Conservation (phyloP, 2,888 invertebrate genomes). For the Campoplex capitator region DNA sequence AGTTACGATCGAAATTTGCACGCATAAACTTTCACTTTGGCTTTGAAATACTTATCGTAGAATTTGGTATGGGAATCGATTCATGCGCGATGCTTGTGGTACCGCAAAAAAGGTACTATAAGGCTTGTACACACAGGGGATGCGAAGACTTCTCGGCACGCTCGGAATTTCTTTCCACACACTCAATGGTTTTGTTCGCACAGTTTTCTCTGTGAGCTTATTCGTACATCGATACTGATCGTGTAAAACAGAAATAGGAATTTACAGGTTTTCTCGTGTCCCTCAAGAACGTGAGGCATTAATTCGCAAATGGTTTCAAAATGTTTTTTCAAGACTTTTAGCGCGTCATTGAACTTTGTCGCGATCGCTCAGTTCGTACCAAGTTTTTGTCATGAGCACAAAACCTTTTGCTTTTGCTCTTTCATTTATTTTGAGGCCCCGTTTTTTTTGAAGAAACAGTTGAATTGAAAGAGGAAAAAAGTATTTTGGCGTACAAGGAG, state of each 20-base stretch:
- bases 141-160: conserved; percentile 47
- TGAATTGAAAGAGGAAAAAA: conserved; percentile 28
- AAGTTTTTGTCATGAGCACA: conserved; percentile 2
- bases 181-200: conserved; percentile 18
- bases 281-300: neutral
- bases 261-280: neutral
- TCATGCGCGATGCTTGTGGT: neutral
- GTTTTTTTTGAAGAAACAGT: conserved; percentile 17
- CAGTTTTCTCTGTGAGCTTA: conserved; percentile 20
- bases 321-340: neutral
- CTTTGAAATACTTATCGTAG: neutral
- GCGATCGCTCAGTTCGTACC: neutral
- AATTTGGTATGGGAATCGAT: neutral
- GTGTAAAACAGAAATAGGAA: conserved; percentile 27
- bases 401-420: conserved; percentile 26
- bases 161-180: conserved; percentile 54
- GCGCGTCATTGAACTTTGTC: neutral
- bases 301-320: neutral
- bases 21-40: neutral
- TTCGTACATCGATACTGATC: neutral
- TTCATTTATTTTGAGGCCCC: conserved; percentile 4
- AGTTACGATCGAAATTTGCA: neutral
- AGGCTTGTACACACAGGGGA: neutral
- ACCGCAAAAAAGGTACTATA: neutral
- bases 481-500: conserved; percentile 16